A percentile compares a stretch with the other conserved stretches of the same genome.
Conservation (phyloP, 1,140 invertebrate genomes). For the Bombus breviceps region DNA sequence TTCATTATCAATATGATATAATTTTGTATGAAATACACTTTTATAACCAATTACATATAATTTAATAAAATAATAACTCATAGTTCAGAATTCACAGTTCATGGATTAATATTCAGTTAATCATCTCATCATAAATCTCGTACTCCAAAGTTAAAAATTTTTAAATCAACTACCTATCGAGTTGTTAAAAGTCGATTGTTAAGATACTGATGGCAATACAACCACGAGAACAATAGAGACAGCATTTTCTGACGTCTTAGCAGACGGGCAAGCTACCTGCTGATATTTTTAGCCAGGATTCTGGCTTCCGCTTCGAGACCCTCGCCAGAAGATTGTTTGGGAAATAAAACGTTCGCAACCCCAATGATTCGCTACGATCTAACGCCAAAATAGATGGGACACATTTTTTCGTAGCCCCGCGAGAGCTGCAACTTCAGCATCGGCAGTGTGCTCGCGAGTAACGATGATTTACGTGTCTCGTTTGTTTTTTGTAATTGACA, state of each 20-base stretch:
- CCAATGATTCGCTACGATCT: conserved; percentile 52
- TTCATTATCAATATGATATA: too few species aligned
- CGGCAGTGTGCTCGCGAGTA: conserved; percentile 29
- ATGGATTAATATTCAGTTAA: background rate
- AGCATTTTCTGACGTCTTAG: background rate
- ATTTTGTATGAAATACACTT: too few species aligned
- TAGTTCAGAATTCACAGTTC: background rate
- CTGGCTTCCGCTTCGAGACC: conserved; percentile 2
- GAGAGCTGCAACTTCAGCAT: conserved; percentile 44
- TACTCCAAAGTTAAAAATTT: background rate
- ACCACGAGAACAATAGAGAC: background rate
- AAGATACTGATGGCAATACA: background rate
- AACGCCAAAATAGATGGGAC: conserved; percentile 56
- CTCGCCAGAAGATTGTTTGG: conserved; percentile 11
- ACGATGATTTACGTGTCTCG: conserved; percentile 66
- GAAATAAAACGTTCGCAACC: conserved; percentile 16
- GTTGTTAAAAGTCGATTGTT: background rate
- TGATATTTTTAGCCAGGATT: background rate
- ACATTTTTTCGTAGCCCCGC: conserved; percentile 53
- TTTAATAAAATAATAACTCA: background rate
- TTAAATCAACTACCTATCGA: background rate
- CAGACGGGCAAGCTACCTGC: background rate
- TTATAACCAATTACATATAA: too few species aligned
- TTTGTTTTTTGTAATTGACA: conserved; percentile 69
- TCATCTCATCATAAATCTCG: background rate